Conservation (phyloP, 1,140 invertebrate species). For the Aphelenchoides fujianensis region DNA sequence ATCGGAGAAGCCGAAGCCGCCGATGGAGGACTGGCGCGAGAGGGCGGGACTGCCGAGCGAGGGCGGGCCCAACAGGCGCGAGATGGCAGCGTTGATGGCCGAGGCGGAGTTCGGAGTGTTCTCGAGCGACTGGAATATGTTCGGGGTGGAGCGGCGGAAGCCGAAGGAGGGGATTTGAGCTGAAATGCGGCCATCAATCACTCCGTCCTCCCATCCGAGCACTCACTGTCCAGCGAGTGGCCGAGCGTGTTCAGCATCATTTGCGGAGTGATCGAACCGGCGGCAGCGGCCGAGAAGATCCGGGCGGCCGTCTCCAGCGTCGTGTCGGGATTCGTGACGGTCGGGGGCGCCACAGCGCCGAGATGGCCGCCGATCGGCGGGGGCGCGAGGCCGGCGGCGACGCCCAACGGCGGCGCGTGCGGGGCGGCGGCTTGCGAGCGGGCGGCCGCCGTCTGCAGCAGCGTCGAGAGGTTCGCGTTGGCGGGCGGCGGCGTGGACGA, state of each 20-base stretch:
- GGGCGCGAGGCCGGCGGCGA: not conserved
- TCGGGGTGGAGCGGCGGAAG: slow-evolving; percentile 36
- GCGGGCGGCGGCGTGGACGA: not conserved
- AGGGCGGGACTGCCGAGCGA: slow-evolving; percentile 20
- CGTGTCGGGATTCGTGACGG: slow-evolving; percentile 26
- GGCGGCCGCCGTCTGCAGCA: slow-evolving; percentile 19
- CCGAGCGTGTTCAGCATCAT: slow-evolving; percentile 41
- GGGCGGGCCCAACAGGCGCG: slow-evolving; percentile 22
- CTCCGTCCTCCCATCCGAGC: not conserved
- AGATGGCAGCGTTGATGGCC: slow-evolving; percentile 32
- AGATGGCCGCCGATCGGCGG: not conserved
- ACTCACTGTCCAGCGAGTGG: slow-evolving; percentile 31
- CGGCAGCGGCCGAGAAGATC: slow-evolving; percentile 23
- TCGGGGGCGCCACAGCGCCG: slow-evolving; percentile 11
- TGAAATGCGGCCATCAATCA: slow-evolving; percentile 27
- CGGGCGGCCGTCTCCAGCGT: slow-evolving; percentile 24
- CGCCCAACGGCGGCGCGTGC: slow-evolving; percentile 4
- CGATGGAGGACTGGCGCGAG: slow-evolving; percentile 39
- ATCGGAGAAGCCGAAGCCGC: slow-evolving; percentile 38
- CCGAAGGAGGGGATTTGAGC: slow-evolving; percentile 33
- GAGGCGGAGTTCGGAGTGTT: slow-evolving; percentile 1
- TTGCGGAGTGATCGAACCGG: slow-evolving; percentile 32
- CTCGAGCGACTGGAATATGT: slow-evolving; percentile 21
- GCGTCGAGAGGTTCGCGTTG: not conserved
- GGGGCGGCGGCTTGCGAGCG: not conserved